Conservation (phyloP, 2,888 invertebrate genomes). For the Lasioglossum figueresi region DNA sequence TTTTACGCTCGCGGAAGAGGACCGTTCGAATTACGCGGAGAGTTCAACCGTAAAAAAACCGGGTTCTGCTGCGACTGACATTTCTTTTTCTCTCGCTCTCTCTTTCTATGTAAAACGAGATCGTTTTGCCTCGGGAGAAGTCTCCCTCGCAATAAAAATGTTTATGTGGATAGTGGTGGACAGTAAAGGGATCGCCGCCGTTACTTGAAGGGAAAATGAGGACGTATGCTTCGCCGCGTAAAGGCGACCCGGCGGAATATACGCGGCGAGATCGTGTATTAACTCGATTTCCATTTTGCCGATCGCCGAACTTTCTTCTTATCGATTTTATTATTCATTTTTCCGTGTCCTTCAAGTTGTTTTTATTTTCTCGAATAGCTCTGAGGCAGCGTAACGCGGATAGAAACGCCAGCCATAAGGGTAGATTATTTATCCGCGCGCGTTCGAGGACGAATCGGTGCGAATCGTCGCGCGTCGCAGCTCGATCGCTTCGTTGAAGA, state of each 20-base stretch:
- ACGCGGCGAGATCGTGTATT: slow-evolving; percentile 4
- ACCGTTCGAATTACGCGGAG: slow-evolving; percentile 66
- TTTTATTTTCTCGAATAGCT: background rate
- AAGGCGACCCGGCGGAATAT: slow-evolving; percentile 24
- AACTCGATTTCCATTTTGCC: slow-evolving; percentile 6
- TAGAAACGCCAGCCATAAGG: background rate
- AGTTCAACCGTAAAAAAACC: slow-evolving; percentile 67
- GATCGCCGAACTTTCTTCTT: background rate
- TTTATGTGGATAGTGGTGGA: slow-evolving; percentile 73
- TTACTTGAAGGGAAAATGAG: slow-evolving; percentile 47
- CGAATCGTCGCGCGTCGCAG: slow-evolving; percentile 20
- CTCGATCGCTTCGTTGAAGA: slow-evolving; percentile 13
- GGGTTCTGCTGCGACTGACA: slow-evolving; percentile 56
- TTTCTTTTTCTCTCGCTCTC: slow-evolving; percentile 46
- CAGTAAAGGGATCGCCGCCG: slow-evolving; percentile 63
- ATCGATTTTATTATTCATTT: background rate
- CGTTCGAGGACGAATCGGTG: slow-evolving; percentile 32
- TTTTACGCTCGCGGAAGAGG: slow-evolving; percentile 29
- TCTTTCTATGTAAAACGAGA: slow-evolving; percentile 67
- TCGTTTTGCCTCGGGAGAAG: slow-evolving; percentile 69
- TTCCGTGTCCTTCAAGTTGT: background rate
- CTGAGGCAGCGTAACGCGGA: background rate
- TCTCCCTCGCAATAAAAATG: slow-evolving; percentile 75
- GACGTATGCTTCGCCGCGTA: slow-evolving; percentile 10
- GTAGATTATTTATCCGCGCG: slow-evolving; percentile 72